Conservation (phyloP, 2,113 vertebrate genomes). For the Amphilophus citrinellus region DNA sequence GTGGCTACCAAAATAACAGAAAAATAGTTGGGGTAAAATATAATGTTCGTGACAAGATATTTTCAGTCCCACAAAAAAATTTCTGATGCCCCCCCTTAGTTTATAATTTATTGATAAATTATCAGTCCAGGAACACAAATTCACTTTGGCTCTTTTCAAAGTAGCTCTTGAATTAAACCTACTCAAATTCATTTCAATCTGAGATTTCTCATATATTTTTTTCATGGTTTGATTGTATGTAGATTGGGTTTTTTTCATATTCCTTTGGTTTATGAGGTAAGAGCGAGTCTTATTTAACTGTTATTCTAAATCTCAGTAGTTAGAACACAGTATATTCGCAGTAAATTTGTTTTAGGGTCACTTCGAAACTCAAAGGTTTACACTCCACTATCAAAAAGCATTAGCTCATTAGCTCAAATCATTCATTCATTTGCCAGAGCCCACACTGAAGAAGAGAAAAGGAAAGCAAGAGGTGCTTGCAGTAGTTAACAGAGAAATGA, state of each 20-base stretch:
- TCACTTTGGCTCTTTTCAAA: neutral
- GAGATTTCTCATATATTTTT: rapidly evolving
- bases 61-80: neutral
- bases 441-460: neutral
- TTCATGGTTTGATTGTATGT: too few relatives aligned
- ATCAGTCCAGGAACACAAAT: neutral
- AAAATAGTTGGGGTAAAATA: neutral
- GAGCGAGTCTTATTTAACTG: neutral
- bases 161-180: neutral
- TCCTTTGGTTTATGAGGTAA: neutral
- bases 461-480: neutral
- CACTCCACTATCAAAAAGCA: too few relatives aligned
- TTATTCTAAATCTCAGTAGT: too few relatives aligned
- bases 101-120: neutral
- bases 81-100: neutral
- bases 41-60: neutral
- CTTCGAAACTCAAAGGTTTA: too few relatives aligned
- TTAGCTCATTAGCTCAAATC: too few relatives aligned
- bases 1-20: neutral
- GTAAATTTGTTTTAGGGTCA: too few relatives aligned
- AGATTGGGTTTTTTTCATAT: rapidly evolving
- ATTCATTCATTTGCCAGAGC: neutral
- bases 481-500: neutral
- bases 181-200: rapidly evolving
- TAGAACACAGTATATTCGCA: too few relatives aligned